Percentiles rank a stretch among this genome's conserved stretches.
phyloP scores from a whole-genome alignment of 1,140 invertebrate species.

The Gryllus bimaculatus region DNA sequence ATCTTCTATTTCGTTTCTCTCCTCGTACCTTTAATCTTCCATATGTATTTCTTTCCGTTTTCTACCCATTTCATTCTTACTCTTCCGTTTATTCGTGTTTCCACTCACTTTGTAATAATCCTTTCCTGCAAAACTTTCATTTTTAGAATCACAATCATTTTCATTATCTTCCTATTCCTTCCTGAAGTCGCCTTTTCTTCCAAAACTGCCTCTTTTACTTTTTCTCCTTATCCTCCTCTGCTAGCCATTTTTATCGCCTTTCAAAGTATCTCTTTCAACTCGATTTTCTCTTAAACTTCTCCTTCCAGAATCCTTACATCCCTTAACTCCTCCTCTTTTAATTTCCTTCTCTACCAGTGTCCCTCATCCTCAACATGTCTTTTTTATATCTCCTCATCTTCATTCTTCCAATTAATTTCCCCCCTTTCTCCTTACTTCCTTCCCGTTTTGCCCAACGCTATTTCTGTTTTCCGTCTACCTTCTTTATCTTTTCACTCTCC shows the following conservation, averaged over 20 bases:
- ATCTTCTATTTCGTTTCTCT: too few species aligned
- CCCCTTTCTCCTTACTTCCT: neutral
- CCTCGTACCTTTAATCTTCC: too few species aligned
- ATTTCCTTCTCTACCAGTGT: neutral
- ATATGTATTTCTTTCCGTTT: too few species aligned
- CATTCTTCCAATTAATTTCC: neutral
- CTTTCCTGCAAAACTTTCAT: too few species aligned
- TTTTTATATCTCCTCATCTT: neutral
- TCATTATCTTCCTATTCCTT: too few species aligned
- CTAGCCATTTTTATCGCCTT: neutral
- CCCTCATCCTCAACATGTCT: neutral
- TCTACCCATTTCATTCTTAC: too few species aligned
- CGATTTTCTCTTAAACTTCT: neutral
- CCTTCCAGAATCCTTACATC: too few species aligned
- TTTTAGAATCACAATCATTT: too few species aligned
- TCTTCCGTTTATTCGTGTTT: too few species aligned
- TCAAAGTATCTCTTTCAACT: neutral
- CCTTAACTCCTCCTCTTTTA: neutral
- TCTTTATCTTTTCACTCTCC: neutral
- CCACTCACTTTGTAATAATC: too few species aligned
- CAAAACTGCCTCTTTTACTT: neutral
- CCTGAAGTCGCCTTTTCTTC: neutral
- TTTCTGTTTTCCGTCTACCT: neutral
- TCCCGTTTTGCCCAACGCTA: neutral
- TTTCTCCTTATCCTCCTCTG: neutral